Evolutionary conservation across 2,888 invertebrate genomes (phyloP).

Genomic region (Desoria tigrina): DNA sequence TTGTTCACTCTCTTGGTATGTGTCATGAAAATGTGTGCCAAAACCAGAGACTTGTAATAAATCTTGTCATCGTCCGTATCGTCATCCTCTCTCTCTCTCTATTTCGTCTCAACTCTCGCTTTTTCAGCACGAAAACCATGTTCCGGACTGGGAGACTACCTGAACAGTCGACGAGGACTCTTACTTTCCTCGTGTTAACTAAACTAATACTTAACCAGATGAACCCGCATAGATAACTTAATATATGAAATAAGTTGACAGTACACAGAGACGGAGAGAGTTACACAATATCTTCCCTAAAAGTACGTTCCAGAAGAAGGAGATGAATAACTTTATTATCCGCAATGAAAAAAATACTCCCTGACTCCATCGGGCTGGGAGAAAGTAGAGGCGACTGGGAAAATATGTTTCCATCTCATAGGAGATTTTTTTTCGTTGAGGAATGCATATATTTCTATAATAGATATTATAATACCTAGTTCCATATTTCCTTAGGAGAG

Average conservation of each 20-base stretch:
- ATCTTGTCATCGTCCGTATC: conserved; percentile 22
- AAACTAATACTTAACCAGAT: too few species aligned
- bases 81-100: not conserved
- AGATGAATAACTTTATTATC: conserved; percentile 15
- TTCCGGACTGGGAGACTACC: conserved; percentile 1
- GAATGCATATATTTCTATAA: not conserved
- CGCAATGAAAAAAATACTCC: not conserved
- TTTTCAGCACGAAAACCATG: not conserved
- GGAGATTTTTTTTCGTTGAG: not conserved
- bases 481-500: not conserved
- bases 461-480: too few species aligned
- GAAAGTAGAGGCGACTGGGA: not conserved
- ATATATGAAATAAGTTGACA: too few species aligned
- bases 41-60: conserved; percentile 12
- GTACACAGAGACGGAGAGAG: too few species aligned
- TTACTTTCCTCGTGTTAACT: too few species aligned
- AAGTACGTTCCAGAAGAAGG: too few species aligned
- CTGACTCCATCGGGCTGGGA: too few species aligned
- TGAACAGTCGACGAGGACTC: not conserved
- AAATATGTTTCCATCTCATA: conserved; percentile 2
- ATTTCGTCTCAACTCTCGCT: not conserved
- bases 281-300: too few species aligned
- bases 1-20: conserved; percentile 12
- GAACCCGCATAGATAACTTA: too few species aligned
- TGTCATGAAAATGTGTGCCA: conserved; percentile 24